Base-by-base conservation (phyloP, 2,888 invertebrate species). In the Hybos culiciformis region DNA sequence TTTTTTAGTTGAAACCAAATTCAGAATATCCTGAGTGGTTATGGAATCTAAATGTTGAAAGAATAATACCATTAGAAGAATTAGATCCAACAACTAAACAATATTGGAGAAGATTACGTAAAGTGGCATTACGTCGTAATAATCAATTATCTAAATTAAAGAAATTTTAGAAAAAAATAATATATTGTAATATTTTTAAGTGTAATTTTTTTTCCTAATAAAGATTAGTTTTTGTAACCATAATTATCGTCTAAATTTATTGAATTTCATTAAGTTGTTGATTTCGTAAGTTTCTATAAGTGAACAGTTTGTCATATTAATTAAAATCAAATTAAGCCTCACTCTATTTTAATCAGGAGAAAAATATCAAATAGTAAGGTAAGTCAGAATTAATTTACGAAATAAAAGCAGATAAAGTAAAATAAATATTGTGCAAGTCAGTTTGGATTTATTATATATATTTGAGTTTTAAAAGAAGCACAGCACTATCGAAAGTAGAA, bases 11-110 rank as follows among this genome's bases (percentile, higher is more conserved):
- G 15, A 80, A 79, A 60, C 73, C 79, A 1, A 83, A 87, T 57
- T 70, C 70, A 18, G 87, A 91, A 59, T 96, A 96, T 66, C 96
- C 94, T 0, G 80, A 81, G 2, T 96, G 94, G 94, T 67, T 96
- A 46, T 94, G 92, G 93, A 68, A 57, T 3, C 57, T 94, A 12
- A 67, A 75, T 53, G 74, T 74, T 14, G 83, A 80, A 4, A 63
- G 70, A 5, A 71, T 80, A 5, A 71, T 73, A 5, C 69, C 74
- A 1, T 60, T 92, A 2, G 77, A 80, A 44, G 82, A 85, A 55
- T 58, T 92, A 46, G 87, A 90, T 61, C 84, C 84, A 4, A 70
- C 76, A 55, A 74, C 80, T 9, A 80, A 83, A 62, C 70, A 76
- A 54, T 96, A 93, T 66, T 94, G 92, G 91, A 68, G 74, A 51